phyloP scores from a whole-genome alignment of 2,113 vertebrate genomes.

The Campylorhamphus procurvoides region DNA sequence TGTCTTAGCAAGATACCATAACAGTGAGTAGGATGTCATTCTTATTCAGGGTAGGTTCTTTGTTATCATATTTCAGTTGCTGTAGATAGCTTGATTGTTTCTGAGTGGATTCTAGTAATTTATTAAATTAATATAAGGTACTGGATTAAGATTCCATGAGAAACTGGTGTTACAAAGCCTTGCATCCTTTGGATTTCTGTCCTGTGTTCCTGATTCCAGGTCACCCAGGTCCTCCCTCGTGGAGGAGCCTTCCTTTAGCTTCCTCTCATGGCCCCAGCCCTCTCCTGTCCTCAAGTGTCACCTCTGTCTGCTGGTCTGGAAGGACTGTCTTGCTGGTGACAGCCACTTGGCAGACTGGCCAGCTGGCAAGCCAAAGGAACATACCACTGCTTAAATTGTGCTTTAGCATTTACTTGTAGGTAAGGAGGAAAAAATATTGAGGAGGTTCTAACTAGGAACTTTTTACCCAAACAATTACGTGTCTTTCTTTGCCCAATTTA shows the following conservation, averaged over 20 bases:
- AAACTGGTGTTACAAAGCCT: not conserved
- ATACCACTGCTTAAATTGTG: not conserved
- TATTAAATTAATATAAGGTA: not conserved
- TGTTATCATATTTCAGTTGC: not conserved
- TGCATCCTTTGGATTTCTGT: not conserved
- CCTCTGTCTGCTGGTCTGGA: not conserved
- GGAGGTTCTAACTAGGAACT: not conserved
- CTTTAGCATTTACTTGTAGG: not conserved
- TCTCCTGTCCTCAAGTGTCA: not conserved
- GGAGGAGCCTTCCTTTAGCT: not conserved
- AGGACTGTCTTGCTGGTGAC: not conserved
- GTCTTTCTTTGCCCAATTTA: not conserved
- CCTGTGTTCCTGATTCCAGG: not conserved
- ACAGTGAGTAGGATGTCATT: not conserved
- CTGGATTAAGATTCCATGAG: not conserved
- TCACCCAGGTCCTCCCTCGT: not conserved
- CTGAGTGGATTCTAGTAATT: not conserved
- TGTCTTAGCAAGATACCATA: not conserved
- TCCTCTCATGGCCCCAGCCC: fast-evolving
- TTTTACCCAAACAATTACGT: not conserved
- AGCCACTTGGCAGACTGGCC: not conserved
- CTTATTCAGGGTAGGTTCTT: not conserved
- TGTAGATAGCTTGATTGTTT: not conserved
- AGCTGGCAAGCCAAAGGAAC: not conserved
- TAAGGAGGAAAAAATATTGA: not conserved